These are phyloP conservation scores for Diorhabda carinulata DNA, from an alignment of 1,140 invertebrate species.

Conservation along the genomic window DNA sequence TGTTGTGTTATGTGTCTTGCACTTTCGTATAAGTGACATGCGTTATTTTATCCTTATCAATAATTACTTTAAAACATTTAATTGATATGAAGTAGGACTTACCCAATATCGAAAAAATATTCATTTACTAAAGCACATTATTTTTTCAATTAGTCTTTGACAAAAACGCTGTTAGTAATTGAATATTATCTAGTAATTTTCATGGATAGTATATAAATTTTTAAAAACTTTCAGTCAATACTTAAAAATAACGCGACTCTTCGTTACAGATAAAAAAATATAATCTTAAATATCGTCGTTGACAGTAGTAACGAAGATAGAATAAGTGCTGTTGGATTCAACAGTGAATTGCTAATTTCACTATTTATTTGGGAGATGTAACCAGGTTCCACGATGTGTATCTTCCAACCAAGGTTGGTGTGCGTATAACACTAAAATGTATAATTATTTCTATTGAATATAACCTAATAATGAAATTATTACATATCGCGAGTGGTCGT, in stretches of 20 bases:
- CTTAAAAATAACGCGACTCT: background rate
- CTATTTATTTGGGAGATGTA: constrained; percentile 36
- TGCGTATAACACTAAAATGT: constrained; percentile 81
- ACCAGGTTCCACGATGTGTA: constrained; percentile 77
- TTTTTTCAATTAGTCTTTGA: background rate
- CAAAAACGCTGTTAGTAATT: background rate
- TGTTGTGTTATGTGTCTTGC: background rate
- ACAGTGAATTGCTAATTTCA: constrained; percentile 6
- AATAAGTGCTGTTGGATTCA: background rate
- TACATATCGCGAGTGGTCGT: too few relatives aligned
- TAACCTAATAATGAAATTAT: too few relatives aligned
- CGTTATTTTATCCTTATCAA: too few relatives aligned
- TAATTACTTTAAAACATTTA: constrained; percentile 6
- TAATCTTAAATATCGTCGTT: background rate
- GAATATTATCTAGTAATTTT: background rate
- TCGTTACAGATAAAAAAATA: background rate
- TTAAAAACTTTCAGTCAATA: background rate
- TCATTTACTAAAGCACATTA: background rate
- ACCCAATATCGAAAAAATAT: too few relatives aligned
- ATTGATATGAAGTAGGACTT: constrained; percentile 11
- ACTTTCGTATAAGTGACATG: too few relatives aligned
- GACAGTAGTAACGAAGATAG: background rate
- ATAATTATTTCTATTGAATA: background rate
- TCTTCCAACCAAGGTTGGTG: constrained; percentile 90
- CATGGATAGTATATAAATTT: constrained; percentile 1